phyloP scores from a whole-genome alignment of 2,888 invertebrate species.

The Diaperis boleti region DNA sequence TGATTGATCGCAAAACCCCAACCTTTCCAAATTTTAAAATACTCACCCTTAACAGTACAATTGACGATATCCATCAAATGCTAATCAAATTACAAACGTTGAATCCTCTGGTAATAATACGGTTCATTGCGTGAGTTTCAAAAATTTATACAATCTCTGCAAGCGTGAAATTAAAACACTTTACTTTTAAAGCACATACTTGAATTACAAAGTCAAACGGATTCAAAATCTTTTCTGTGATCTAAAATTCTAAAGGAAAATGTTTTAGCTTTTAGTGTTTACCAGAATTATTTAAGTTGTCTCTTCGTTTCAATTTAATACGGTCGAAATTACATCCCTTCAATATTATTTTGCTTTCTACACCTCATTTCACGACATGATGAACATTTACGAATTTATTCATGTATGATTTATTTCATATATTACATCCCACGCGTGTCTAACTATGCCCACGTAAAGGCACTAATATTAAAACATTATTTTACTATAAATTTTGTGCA shows the following conservation, averaged over 20 bases:
- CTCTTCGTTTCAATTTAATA: too few relatives aligned
- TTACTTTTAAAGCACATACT: too few relatives aligned
- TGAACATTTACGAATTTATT: background rate
- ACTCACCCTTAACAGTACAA: background rate
- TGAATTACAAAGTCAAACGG: too few relatives aligned
- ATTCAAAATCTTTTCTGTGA: too few relatives aligned
- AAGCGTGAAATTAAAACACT: constrained; percentile 11
- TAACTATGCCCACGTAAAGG: constrained; percentile 4
- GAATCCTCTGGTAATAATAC: constrained; percentile 2
- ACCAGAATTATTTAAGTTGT: too few relatives aligned
- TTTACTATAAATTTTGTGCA: constrained; percentile 7
- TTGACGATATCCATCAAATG: constrained; percentile 7
- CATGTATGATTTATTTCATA: background rate
- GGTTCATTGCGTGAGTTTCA: constrained; percentile 6
- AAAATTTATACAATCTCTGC: constrained; percentile 5
- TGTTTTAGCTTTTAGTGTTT: too few relatives aligned
- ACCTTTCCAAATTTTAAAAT: background rate
- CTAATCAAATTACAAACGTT: constrained; percentile 2
- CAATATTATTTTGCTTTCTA: too few relatives aligned
- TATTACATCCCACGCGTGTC: background rate
- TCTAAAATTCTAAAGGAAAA: too few relatives aligned
- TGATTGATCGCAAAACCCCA: background rate
- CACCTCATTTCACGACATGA: background rate
- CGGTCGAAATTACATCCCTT: too few relatives aligned
- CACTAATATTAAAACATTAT: constrained; percentile 1